Percentiles rank a stretch among this genome's conserved stretches.
Conservation (phyloP, 2,797 vertebrate species). For the Momotus momota region DNA sequence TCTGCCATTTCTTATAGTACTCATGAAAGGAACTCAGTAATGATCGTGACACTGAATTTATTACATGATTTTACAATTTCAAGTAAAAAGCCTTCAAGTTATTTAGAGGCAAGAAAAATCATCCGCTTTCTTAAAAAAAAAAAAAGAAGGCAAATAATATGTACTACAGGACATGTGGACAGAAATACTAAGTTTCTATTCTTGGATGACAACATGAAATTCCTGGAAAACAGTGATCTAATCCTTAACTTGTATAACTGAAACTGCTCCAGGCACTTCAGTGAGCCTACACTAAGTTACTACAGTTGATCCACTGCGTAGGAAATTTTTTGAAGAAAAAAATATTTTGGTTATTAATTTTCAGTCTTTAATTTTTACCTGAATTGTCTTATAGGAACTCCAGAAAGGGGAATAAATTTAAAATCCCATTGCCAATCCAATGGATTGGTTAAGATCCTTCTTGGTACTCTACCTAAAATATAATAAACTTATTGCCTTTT, state of each 20-base stretch:
- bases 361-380: neutral
- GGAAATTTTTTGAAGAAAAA: neutral
- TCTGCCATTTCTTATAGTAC: neutral
- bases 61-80: neutral
- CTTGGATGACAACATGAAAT: neutral
- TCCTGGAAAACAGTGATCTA: neutral
- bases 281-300: neutral
- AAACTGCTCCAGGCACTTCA: neutral
- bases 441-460: neutral
- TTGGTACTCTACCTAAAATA: neutral
- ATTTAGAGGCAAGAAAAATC: neutral
- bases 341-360: neutral
- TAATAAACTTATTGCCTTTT: neutral
- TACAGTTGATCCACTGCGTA: neutral
- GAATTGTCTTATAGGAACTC: neutral
- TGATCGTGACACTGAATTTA: neutral
- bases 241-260: neutral
- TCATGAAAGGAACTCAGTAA: neutral
- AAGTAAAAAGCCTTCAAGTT: neutral
- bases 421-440: neutral
- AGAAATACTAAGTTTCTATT: neutral
- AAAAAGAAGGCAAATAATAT: neutral
- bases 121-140: neutral
- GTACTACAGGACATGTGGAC: neutral
- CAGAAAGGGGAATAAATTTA: neutral